Evolutionary conservation across 2,113 vertebrate species (phyloP).

Genomic region (Piaya cayana): DNA sequence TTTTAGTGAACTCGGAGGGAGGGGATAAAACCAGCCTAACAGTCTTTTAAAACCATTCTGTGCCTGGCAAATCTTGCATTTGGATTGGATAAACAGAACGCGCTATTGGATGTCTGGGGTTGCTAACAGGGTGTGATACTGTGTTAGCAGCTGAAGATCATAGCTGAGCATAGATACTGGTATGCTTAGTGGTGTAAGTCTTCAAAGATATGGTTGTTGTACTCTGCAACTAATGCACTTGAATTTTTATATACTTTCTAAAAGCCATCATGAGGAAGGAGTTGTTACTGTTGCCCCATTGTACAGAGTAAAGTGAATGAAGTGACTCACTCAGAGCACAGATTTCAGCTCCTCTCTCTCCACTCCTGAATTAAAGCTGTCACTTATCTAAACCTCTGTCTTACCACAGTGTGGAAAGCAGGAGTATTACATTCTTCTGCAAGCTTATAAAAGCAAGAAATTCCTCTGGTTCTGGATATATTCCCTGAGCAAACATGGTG

Average conservation of each 20-base stretch:
- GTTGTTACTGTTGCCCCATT: fast-evolving
- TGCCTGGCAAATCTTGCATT: not conserved
- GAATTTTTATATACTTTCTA: fast-evolving
- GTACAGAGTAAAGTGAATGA: not conserved
- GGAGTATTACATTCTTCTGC: not conserved
- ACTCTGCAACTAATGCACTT: not conserved
- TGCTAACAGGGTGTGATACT: not conserved
- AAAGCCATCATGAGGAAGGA: not conserved
- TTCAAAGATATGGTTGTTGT: not conserved
- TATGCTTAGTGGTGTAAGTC: not conserved
- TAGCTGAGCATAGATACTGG: not conserved
- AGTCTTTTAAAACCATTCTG: not conserved
- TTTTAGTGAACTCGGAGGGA: not conserved
- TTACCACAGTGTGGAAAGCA: not conserved
- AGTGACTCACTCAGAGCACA: not conserved
- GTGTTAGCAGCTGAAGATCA: not conserved
- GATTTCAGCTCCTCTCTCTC: not conserved
- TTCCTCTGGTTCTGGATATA: not conserved
- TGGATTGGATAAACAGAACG: not conserved
- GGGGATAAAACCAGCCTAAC: not conserved
- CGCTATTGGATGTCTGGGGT: not conserved
- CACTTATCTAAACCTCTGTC: not conserved
- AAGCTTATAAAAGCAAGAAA: not conserved
- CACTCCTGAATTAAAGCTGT: not conserved
- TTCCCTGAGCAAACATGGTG: not conserved